Conservation (phyloP, 1,140 invertebrate genomes). For the Sitobion miscanthi region DNA sequence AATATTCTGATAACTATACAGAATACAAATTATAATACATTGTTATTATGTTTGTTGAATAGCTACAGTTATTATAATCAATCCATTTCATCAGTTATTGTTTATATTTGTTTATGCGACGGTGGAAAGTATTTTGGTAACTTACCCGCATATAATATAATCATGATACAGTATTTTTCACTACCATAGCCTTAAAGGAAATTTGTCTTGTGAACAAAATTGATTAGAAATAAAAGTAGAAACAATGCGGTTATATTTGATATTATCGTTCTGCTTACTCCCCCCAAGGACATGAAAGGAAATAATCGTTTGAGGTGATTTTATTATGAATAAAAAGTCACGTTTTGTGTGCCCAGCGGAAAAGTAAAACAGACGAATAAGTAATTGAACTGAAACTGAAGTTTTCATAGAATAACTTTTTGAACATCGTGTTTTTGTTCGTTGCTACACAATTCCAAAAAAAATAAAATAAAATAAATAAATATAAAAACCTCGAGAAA, state of each 20-base stretch:
- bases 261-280: background rate
- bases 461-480: background rate
- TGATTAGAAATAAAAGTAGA: background rate
- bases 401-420: constrained; percentile 47
- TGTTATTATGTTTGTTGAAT: background rate
- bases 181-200: background rate
- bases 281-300: background rate
- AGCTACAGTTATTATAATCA: background rate
- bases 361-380: constrained; percentile 49
- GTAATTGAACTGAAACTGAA: constrained; percentile 5
- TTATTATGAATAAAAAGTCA: constrained; percentile 54
- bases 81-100: background rate
- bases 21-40: background rate
- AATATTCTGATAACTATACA: background rate
- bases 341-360: constrained; percentile 33
- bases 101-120: background rate
- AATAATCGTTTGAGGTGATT: constrained; percentile 46
- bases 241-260: background rate
- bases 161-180: background rate
- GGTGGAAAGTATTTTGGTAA: background rate
- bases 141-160: background rate
- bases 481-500: background rate
- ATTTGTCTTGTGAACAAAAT: background rate
- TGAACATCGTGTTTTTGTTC: constrained; percentile 9
- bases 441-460: constrained; percentile 4